Conservation (phyloP, 2,888 invertebrate genomes). For the Bellardia pandia region DNA sequence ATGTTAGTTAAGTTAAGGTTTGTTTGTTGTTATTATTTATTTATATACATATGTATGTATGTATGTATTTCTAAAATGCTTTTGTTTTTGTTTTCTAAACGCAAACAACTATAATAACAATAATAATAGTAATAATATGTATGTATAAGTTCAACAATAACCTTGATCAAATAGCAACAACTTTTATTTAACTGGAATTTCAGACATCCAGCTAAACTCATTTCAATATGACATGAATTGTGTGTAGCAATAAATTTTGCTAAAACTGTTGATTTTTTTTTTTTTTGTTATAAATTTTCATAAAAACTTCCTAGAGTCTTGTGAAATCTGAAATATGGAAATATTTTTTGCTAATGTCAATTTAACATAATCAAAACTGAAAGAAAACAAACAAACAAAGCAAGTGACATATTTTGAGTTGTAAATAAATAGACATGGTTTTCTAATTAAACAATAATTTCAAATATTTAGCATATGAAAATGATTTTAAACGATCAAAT, state of each 20-base stretch:
- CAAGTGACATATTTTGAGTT: not conserved
- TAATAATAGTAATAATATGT: constrained; percentile 8
- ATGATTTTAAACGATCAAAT: too few relatives aligned
- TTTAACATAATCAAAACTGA: not conserved
- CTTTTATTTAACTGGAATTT: constrained; percentile 11
- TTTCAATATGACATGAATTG: constrained; percentile 12
- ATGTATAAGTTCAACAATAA: constrained; percentile 24
- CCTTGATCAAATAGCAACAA: constrained; percentile 47
- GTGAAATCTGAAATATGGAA: not conserved
- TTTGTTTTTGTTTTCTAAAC: not conserved
- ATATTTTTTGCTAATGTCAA: not conserved
- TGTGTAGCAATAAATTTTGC: not conserved
- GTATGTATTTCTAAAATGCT: not conserved
- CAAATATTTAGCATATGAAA: too few relatives aligned
- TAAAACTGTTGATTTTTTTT: not conserved
- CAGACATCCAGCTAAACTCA: not conserved
- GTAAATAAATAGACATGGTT: not conserved
- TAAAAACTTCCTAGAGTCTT: constrained; percentile 13
- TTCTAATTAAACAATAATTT: too few relatives aligned
- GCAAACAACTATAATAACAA: not conserved
- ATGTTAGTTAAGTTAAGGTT: not conserved
- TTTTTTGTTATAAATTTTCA: not conserved
- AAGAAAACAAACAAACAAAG: too few relatives aligned
- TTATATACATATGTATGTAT: too few relatives aligned
- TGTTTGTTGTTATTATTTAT: not conserved